Base-by-base conservation (phyloP, 1,140 invertebrate genomes). In the Camponotus pennsylvanicus region DNA sequence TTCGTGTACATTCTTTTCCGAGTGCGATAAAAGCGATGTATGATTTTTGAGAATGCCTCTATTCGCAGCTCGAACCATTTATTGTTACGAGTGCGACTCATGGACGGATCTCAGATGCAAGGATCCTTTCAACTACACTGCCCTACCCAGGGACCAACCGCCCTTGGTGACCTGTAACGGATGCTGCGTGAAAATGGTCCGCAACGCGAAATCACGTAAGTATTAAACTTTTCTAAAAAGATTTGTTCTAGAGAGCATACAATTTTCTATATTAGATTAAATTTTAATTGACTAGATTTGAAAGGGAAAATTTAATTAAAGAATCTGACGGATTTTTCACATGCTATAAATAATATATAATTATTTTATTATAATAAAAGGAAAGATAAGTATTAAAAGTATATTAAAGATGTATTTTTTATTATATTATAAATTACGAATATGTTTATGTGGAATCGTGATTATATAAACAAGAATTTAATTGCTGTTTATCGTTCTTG, bases 131-230 rank as follows among this genome's bases (percentile, higher is more conserved):
- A 99, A 99, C 95, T 98, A 98, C 94, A 98, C 98, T 18, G 97
- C 97, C 8, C 95, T 98, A 80, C 98, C 97, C 0, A 96, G 97
- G 42, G 97, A 98, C 93, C 97, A 98, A 93, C 98, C 98, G 15
- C 97, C 97, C 0, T 93, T 98, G 80, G 97, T 97, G 96, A 97
- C 97, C 9, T 99, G 98, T 93, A 97, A 98, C 92, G 98, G 98
- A 55, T 99, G 98, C 95, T 99, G 98, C 95, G 98, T 99, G n/a
- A 99, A 99, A 96, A 98, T 99, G 97, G 98, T 99, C 88, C 97
- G 98, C 85, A 97, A 98, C 95, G 97, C 97, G 70, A 97, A 97
- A 95, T 98, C 97, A 94, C 96, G 98, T 98, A 95, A 98, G 97
- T 97, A 32, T 11, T 49, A 61, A 18, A 15, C 32, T 79, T 55